phyloP scores from a whole-genome alignment of 2,888 invertebrate species.

The Blastobasis adustella region DNA sequence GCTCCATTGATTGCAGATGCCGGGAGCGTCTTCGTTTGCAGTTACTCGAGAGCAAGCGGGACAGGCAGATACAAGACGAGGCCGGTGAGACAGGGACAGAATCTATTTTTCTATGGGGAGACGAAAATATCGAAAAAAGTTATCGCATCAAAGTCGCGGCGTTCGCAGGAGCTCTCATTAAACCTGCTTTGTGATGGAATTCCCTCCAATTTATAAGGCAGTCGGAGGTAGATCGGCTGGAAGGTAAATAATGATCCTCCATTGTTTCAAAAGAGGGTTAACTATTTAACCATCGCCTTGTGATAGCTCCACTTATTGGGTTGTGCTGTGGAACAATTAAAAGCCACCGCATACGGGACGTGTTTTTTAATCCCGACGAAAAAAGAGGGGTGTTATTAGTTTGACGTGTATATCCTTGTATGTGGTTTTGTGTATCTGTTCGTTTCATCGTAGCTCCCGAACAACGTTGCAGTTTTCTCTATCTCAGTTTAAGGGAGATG shows the following conservation, averaged over 20 bases:
- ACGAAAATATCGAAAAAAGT: constrained; percentile 70
- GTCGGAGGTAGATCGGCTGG: constrained; percentile 51
- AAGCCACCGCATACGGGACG: too few species aligned
- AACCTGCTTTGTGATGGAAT: constrained; percentile 68
- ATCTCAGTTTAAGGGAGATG: too few species aligned
- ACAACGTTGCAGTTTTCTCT: too few species aligned
- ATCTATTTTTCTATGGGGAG: constrained; percentile 49
- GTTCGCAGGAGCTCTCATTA: constrained; percentile 67
- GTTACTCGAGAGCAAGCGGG: constrained; percentile 39
- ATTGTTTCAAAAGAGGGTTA: constrained; percentile 43
- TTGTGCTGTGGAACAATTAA: too few species aligned
- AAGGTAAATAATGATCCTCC: constrained; percentile 58
- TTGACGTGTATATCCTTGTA: too few species aligned
- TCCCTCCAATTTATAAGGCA: constrained; percentile 64
- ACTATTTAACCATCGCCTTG: too few species aligned
- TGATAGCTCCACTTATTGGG: too few species aligned
- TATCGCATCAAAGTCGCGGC: constrained; percentile 66
- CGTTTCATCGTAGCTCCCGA: too few species aligned
- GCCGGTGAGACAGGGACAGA: constrained; percentile 34
- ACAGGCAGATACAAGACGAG: constrained; percentile 23
- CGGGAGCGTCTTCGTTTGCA: constrained; percentile 57
- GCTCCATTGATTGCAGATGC: constrained; percentile 73
- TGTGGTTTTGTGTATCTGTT: too few species aligned
- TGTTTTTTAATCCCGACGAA: too few species aligned
- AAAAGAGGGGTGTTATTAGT: too few species aligned